Evolutionary conservation across 2,113 vertebrate genomes (phyloP).

Genomic region (Urocynchramus pylzowi): DNA sequence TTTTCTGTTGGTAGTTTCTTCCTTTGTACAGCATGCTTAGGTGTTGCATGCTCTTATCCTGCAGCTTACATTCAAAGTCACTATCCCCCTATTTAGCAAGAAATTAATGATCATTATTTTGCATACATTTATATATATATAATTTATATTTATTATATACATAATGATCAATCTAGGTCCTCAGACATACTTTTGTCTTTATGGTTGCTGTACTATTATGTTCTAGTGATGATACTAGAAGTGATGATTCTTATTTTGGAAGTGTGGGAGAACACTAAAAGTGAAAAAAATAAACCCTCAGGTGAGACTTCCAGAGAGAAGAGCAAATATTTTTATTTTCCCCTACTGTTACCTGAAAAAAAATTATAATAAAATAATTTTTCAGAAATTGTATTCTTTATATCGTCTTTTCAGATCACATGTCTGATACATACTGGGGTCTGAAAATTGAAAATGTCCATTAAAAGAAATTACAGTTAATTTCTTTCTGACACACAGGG

Average conservation of each 20-base stretch:
- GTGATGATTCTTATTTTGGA: not conserved
- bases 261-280: not conserved
- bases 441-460: not conserved
- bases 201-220: not conserved
- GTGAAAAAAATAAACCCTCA: not conserved
- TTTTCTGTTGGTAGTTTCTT: not conserved
- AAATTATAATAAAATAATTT: not conserved
- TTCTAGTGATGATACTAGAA: fast-evolving
- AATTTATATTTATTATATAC: too few species aligned
- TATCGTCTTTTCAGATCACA: not conserved
- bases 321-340: not conserved
- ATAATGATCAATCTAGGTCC: not conserved
- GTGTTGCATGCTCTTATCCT: not conserved
- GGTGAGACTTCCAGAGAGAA: not conserved
- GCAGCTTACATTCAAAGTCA: not conserved
- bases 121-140: too few species aligned
- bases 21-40: not conserved
- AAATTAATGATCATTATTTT: not conserved
- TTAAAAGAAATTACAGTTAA: not conserved
- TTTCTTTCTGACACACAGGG: not conserved
- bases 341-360: not conserved
- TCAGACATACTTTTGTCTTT: not conserved
- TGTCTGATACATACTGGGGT: not conserved
- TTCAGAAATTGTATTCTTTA: not conserved
- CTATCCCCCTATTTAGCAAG: not conserved